Evolutionary conservation across 2,113 vertebrate species (phyloP), one percentile per base, ranked within the genome.

Genomic region (Theropithecus gelada): DNA sequence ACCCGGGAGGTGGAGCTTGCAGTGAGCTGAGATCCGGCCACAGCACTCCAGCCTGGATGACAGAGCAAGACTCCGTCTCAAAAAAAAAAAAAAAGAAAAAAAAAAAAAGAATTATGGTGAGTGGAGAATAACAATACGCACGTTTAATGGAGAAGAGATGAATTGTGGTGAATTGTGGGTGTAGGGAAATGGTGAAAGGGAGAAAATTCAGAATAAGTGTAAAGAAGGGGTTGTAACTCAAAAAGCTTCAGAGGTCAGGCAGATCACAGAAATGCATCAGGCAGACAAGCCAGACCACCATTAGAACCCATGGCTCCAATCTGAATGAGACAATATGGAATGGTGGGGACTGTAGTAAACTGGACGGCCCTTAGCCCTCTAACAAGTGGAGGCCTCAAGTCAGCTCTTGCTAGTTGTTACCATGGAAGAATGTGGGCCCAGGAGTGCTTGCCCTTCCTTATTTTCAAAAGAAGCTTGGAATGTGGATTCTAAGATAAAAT

Each of bases 401-500:
- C 45, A 50, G 20, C 75, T 61, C 52, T 72, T 48, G 35, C 43
- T 23, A 59, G 16, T 55, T n/a, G 52, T 72, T 50, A 57, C 64
- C 23, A 1, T 52, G 40, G 72, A 43, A 96, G 43, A 88, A 48
- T 7, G 14, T 32, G 40, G 40, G 18, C n/a, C 75, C 43, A 38
- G 38, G 61, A 18, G 13, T 55, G 7, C 45, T 35, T n/a, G 27
- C 57, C 78, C 32, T 87, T 88, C 88, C 83, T 50, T 25, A 88
- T 81, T 84, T 87, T 82, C 66, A 79, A 97, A 93, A 80, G 70
- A 94, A 12, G 5, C 68, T 32, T 17, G 38, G 66, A 86, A 66
- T 78, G 45, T 59, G 57, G 48, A 91, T 88, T 93, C 73, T 94
- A 80, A 88, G 78, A 76, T 88, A 78, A 52, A 86, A 86, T 70